Evolutionary conservation across 2,113 vertebrate species (phyloP).

Genomic region (Etheostoma cragini): DNA sequence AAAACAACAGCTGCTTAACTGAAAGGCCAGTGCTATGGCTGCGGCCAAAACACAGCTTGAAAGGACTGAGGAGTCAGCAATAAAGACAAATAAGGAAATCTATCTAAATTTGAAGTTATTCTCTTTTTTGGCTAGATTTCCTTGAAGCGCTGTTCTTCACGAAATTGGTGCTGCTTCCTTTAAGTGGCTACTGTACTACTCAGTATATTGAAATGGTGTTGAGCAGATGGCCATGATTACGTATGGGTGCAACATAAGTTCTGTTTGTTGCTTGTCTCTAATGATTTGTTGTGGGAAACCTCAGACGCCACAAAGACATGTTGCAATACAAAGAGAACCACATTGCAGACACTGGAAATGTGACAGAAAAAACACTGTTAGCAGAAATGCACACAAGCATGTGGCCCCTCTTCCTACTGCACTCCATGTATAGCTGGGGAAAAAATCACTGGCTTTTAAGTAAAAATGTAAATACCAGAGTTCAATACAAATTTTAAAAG

Average conservation of each 20-base stretch:
- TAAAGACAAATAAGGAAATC: conserved; percentile 45
- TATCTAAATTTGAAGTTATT: conserved; percentile 34
- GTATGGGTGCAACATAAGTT: conserved; percentile 55
- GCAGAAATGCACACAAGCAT: conserved; percentile 50
- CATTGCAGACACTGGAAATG: conserved; percentile 73
- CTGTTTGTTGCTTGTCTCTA: conserved; percentile 58
- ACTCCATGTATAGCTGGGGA: neutral
- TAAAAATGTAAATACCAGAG: neutral
- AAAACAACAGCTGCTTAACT: conserved; percentile 23
- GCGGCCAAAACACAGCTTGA: conserved; percentile 37
- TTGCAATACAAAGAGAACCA: conserved; percentile 73
- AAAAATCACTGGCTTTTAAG: neutral
- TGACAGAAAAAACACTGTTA: conserved; percentile 52
- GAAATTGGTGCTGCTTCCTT: conserved; percentile 47
- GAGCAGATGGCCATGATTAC: conserved; percentile 38
- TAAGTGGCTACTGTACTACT: neutral
- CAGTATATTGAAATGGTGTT: neutral
- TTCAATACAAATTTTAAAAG: neutral
- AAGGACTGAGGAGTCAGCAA: conserved; percentile 72
- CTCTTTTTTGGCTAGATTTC: conserved; percentile 54
- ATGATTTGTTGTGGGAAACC: conserved; percentile 75
- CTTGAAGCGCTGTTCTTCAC: conserved; percentile 49
- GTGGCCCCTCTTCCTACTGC: conserved; percentile 10
- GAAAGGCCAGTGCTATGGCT: conserved; percentile 70
- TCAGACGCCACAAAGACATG: conserved; percentile 76